Percentiles rank a stretch among this genome's conserved stretches.
Evolutionary conservation across 2,797 vertebrate genomes (phyloP).

Genomic region (Crenuchus spilurus): DNA sequence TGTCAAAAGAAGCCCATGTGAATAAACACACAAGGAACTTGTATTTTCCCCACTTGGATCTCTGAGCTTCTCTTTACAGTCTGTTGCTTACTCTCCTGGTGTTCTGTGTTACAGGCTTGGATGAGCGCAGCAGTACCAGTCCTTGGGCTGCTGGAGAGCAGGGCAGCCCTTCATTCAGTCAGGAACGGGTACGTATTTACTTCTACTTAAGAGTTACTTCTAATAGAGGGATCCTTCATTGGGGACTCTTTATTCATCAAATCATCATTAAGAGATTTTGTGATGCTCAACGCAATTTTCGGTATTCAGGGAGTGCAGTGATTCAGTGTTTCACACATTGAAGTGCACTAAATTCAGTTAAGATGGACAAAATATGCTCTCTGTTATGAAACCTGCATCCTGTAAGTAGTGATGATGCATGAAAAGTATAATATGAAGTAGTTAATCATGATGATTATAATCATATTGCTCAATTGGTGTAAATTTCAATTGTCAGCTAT

Average conservation of each 20-base stretch:
- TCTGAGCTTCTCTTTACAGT: conserved; percentile 24
- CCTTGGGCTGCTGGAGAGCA: conserved; percentile 92
- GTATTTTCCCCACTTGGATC: conserved; percentile 8
- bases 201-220: background rate
- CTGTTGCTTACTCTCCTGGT: conserved; percentile 23
- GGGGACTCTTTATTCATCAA: too few species aligned
- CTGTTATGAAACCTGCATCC: too few species aligned
- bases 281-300: too few species aligned
- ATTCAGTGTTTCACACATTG: too few species aligned
- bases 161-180: conserved; percentile 92
- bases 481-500: background rate
- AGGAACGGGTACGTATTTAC: conserved; percentile 84
- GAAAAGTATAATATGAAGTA: too few species aligned
- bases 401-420: too few species aligned
- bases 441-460: too few species aligned
- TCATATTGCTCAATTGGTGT: too few species aligned
- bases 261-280: too few species aligned
- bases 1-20: conserved; percentile 40
- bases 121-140: conserved; percentile 89
- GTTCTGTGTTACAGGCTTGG: conserved; percentile 77
- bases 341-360: too few species aligned
- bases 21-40: conserved; percentile 39
- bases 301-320: too few species aligned
- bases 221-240: background rate
- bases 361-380: too few species aligned